Percentiles rank a stretch among this genome's conserved stretches.
Conservation (phyloP, 2,888 invertebrate genomes). For the Drosophila gaucha region DNA sequence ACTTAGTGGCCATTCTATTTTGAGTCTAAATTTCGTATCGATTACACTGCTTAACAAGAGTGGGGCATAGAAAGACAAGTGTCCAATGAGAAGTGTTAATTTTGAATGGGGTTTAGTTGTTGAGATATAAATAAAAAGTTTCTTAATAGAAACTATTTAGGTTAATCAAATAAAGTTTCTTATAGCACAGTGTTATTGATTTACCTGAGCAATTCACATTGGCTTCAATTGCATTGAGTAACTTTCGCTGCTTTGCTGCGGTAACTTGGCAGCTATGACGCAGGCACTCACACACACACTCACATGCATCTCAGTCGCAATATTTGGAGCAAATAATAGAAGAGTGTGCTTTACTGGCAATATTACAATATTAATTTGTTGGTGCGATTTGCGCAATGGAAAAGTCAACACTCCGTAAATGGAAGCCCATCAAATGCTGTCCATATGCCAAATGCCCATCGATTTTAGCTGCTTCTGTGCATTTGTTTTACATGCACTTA, state of each 20-base stretch:
- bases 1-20: constrained; percentile 82
- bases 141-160: rapidly evolving
- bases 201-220: constrained; percentile 42
- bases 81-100: not conserved
- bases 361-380: constrained; percentile 70
- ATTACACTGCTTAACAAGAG: constrained; percentile 63
- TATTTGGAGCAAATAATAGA: constrained; percentile 34
- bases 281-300: constrained; percentile 18
- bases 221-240: constrained; percentile 75
- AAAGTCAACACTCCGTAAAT: constrained; percentile 66
- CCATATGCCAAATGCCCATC: constrained; percentile 73
- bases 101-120: not conserved
- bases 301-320: constrained; percentile 34
- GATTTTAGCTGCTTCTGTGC: constrained; percentile 61
- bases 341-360: constrained; percentile 46
- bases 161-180: not conserved
- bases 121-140: not conserved
- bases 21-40: constrained; percentile 78
- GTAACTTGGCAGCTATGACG: constrained; percentile 38
- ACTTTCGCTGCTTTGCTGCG: constrained; percentile 60
- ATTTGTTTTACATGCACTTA: constrained; percentile 2
- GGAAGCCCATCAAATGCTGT: constrained; percentile 66
- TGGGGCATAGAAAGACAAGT: not conserved
- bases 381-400: constrained; percentile 45
- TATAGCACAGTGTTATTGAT: constrained; percentile 65